phyloP scores from a whole-genome alignment of 2,888 invertebrate genomes.

The Teinopalpus imperialis region DNA sequence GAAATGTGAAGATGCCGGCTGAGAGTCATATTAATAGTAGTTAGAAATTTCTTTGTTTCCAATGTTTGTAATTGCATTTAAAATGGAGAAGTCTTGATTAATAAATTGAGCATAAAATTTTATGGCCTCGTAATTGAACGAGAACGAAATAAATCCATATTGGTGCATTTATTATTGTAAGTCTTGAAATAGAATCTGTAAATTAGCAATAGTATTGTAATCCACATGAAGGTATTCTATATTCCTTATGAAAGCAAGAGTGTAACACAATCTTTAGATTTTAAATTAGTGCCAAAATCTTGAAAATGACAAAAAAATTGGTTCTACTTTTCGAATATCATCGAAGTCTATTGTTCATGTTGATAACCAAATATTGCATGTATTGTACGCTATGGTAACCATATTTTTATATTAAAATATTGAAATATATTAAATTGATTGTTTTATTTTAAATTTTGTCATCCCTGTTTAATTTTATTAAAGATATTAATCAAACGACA shows the following conservation, averaged over 20 bases:
- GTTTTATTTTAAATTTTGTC: too few relatives aligned
- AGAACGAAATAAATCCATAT: constrained; percentile 25
- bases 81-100: too few relatives aligned
- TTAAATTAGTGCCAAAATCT: constrained; percentile 69
- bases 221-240: neutral
- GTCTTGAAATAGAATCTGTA: constrained; percentile 11
- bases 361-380: constrained; percentile 20
- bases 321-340: constrained; percentile 19
- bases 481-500: too few relatives aligned
- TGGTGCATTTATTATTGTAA: constrained; percentile 40
- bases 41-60: too few relatives aligned
- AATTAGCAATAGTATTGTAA: constrained; percentile 1
- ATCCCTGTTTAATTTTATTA: too few relatives aligned
- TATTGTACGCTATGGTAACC: constrained; percentile 34
- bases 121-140: constrained; percentile 4
- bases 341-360: constrained; percentile 25
- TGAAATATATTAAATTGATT: constrained; percentile 23
- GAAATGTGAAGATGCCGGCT: too few relatives aligned
- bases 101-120: too few relatives aligned
- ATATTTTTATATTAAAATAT: constrained; percentile 38
- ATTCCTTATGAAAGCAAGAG: neutral
- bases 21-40: too few relatives aligned
- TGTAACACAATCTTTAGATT: constrained; percentile 35
- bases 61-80: too few relatives aligned
- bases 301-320: constrained; percentile 30